Evolutionary conservation across 2,888 invertebrate genomes (phyloP), one percentile per base, ranked within the genome.

Genomic region (Trichopria drosophilae): DNA sequence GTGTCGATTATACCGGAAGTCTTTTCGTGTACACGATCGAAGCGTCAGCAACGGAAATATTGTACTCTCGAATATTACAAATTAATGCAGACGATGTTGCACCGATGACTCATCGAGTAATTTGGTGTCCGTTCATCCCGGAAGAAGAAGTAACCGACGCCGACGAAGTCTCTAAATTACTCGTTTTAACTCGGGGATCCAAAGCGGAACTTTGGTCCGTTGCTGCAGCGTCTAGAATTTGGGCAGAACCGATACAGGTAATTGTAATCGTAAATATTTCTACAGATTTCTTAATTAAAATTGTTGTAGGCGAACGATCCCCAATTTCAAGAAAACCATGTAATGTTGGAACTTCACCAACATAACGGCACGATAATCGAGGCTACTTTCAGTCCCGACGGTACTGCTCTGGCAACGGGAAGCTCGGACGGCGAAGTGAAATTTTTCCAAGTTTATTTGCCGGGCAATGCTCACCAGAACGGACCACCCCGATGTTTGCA

Each of bases 121-220:
- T 93, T 64, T 96, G 96, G 96, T 96, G 96, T 71, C 93, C 94
- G 0, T 95, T 87, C 78, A 86, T 93, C 53, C 90, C 92, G 0
- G 82, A 82, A 49, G 83, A 85, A 26, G 77, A 76, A 50, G 72
- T 77, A 35, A 55, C 72, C 3, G 73, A 79, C 52, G 76, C 79
- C 3, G 86, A 85, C 32, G 87, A 87, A 64, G 85, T 86, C 15
- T 86, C 88, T 18, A 85, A 88, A 66, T 79, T 92, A 63, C 80
- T 95, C 65, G 88, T 91, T 49, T 83, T 92, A 65, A 86, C 92
- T 3, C 86, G 92, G 68, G 87, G 85, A 31, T 83, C 82, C 57
- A 84, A 82, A 72, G 86, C 81, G 80, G 75, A 75, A 50, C 59
- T 66, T 58, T 76, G 63, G 72, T 73, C 70, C 2, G 60, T 75